Evolutionary conservation across 23 tunicate genomes (phyloP).

Genomic region (Botrylloides violaceus): DNA sequence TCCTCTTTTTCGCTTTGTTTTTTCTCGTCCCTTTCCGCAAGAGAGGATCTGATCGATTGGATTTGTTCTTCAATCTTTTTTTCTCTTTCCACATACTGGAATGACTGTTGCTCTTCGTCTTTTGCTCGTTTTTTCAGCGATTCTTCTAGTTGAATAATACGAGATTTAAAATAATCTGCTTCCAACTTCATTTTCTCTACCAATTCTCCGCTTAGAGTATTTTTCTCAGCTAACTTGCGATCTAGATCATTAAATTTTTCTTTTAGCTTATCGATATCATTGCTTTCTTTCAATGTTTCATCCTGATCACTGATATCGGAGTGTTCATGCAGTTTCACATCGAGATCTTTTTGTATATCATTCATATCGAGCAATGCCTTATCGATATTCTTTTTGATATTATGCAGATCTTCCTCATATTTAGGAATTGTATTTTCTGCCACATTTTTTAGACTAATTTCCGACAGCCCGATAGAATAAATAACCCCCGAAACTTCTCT

Average conservation of each 20-base stretch:
- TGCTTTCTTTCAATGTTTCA: background rate
- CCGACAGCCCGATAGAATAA: background rate
- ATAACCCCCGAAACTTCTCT: background rate
- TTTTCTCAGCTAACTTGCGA: conserved; percentile 1
- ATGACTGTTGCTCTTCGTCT: background rate
- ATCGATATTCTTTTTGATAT: background rate
- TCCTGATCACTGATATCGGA: conserved; percentile 6
- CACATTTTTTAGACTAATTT: background rate
- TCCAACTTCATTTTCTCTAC: conserved; percentile 4
- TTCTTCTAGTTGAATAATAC: conserved; percentile 3
- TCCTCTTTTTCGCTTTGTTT: background rate
- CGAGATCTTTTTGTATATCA: conserved; percentile 1
- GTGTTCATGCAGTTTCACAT: background rate
- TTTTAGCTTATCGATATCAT: background rate
- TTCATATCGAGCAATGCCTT: background rate
- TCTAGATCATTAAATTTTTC: conserved; percentile 5
- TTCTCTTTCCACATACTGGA: background rate
- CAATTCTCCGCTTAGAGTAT: background rate
- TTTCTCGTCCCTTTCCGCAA: conserved; percentile 2
- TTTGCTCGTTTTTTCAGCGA: background rate
- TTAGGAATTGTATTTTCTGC: conserved; percentile 9
- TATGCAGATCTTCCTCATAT: background rate
- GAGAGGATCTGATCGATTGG: background rate
- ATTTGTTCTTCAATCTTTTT: conserved; percentile 5
- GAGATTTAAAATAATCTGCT: conserved; percentile 15